phyloP scores from a whole-genome alignment of 2,113 vertebrate genomes.

The Scortum barcoo region DNA sequence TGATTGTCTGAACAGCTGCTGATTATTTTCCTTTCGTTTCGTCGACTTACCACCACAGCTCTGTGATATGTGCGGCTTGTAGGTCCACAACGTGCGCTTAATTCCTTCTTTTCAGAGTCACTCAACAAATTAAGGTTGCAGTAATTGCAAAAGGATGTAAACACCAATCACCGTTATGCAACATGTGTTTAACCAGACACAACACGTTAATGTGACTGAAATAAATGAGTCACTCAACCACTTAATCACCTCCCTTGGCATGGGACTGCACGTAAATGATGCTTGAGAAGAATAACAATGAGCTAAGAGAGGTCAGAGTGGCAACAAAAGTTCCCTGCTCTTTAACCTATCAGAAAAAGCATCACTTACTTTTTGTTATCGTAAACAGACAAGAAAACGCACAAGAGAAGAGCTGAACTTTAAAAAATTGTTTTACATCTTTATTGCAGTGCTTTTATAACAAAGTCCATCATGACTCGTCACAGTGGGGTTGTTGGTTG shows the following conservation, averaged over 20 bases:
- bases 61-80: not conserved
- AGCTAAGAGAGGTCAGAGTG: not conserved
- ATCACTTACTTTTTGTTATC: not conserved
- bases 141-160: conserved; percentile 3
- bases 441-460: not conserved
- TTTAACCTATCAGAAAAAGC: not conserved
- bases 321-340: not conserved
- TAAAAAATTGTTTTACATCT: not conserved
- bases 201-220: conserved; percentile 6
- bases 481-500: not conserved
- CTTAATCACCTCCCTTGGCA: conserved; percentile 27
- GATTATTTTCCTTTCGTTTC: not conserved
- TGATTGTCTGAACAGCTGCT: not conserved
- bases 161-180: conserved; percentile 39
- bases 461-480: not conserved
- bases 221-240: too few relatives aligned
- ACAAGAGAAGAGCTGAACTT: not conserved
- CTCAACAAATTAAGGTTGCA: conserved; percentile 13
- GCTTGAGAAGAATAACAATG: not conserved
- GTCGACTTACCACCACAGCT: not conserved
- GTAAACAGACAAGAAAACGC: not conserved
- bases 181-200: conserved; percentile 32
- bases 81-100: not conserved
- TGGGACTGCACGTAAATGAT: not conserved
- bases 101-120: conserved; percentile 5